Evolutionary conservation across 2,113 vertebrate genomes (phyloP).

Genomic region (Burhinus oedicnemus): DNA sequence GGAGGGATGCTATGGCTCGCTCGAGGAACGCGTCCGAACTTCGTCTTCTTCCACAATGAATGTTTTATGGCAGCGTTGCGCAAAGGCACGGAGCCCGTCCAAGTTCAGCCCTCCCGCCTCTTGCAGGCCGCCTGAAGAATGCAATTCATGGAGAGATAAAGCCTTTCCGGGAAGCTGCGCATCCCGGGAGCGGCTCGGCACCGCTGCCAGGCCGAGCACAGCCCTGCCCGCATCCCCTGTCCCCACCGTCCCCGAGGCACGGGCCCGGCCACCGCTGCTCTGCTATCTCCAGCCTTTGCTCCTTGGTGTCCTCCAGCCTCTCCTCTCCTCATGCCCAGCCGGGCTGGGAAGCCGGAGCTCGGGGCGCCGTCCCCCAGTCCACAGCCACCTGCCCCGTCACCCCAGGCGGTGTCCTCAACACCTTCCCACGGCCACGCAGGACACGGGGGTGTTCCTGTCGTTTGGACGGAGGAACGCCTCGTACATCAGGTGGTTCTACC

Average conservation of each 20-base stretch:
- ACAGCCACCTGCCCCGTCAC: not conserved
- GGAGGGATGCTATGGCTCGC: not conserved
- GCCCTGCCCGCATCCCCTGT: slow-evolving; percentile 57
- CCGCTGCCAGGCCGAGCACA: slow-evolving; percentile 42
- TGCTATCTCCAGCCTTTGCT: not conserved
- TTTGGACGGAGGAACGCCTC: not conserved
- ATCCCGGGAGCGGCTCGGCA: slow-evolving; percentile 54
- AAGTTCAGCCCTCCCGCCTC: not conserved
- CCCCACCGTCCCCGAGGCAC: not conserved
- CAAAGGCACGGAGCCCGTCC: not conserved
- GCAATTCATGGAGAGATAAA: slow-evolving; percentile 17
- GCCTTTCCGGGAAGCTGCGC: slow-evolving; percentile 49
- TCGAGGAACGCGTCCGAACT: not conserved
- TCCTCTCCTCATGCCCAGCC: not conserved
- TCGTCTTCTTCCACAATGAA: not conserved
- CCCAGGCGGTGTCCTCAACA: accelerated
- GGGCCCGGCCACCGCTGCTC: not conserved
- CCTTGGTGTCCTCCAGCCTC: not conserved
- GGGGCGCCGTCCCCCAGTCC: not conserved
- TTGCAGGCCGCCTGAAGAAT: slow-evolving; percentile 1
- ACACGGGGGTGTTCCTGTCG: not conserved
- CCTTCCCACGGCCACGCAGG: not conserved
- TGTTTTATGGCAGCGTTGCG: slow-evolving; percentile 44
- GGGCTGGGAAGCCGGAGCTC: slow-evolving; percentile 10
- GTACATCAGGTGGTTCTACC: not conserved